These are phyloP conservation scores for Torymus tubicola DNA, from an alignment of 2,888 invertebrate species.

Conservation along the genomic window DNA sequence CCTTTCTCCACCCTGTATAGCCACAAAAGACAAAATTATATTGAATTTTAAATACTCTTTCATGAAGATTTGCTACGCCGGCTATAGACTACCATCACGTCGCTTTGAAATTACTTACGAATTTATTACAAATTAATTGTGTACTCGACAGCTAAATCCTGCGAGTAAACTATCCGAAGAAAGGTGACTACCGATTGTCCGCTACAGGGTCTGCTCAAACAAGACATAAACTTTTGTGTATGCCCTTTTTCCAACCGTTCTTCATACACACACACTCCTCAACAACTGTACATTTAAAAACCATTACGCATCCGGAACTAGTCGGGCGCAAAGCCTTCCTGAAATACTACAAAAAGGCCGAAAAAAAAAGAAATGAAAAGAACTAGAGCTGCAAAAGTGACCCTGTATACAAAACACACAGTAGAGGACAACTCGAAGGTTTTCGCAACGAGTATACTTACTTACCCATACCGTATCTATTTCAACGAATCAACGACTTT, in stretches of 20 bases:
- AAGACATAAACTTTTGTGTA: slow-evolving; percentile 1
- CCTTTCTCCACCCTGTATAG: too few relatives aligned
- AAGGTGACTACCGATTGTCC: background rate
- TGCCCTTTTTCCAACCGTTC: too few relatives aligned
- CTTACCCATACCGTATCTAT: background rate
- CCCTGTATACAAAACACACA: background rate
- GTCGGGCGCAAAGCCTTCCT: background rate
- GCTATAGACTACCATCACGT: too few relatives aligned
- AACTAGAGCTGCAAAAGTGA: background rate
- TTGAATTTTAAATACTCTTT: too few relatives aligned
- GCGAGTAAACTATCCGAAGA: background rate
- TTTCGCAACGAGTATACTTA: background rate
- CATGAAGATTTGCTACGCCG: too few relatives aligned
- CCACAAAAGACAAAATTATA: too few relatives aligned
- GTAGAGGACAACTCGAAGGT: too few relatives aligned
- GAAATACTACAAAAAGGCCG: background rate
- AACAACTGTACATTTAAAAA: slow-evolving; percentile 25
- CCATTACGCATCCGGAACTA: slow-evolving; percentile 11
- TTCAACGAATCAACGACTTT: slow-evolving; percentile 53
- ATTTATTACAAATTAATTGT: background rate
- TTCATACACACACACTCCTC: background rate
- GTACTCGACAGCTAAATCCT: background rate
- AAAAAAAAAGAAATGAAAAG: background rate
- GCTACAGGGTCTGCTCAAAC: background rate
- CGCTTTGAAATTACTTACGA: background rate